A percentile compares a stretch with the other conserved stretches of the same genome.
phyloP scores from a whole-genome alignment of 2,888 invertebrate genomes.

The Piscicola geometra region DNA sequence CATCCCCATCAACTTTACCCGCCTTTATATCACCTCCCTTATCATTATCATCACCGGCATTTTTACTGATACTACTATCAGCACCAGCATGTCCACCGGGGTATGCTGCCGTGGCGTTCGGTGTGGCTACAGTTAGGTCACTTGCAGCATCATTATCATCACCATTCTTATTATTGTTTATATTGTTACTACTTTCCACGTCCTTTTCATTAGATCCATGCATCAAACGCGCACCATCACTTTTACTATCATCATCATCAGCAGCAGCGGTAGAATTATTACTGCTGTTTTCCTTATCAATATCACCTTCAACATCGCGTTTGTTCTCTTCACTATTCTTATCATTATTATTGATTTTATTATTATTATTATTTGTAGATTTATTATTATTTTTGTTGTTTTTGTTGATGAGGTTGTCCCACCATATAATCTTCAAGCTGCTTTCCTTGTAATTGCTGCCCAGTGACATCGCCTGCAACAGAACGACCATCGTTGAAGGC shows the following conservation, averaged over 20 bases:
- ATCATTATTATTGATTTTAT: neutral
- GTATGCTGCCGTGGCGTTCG: too few species aligned
- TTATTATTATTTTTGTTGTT: neutral
- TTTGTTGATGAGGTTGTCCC: neutral
- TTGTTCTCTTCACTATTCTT: neutral
- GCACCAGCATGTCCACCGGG: too few species aligned
- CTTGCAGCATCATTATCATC: too few species aligned
- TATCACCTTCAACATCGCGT: neutral
- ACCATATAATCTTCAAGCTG: neutral
- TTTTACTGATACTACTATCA: too few species aligned
- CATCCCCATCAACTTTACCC: too few species aligned
- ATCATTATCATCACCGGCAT: neutral
- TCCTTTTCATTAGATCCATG: too few species aligned
- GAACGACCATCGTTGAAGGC: neutral
- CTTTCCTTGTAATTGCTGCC: neutral
- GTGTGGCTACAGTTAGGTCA: too few species aligned
- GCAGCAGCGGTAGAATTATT: neutral
- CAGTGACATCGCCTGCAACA: neutral
- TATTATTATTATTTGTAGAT: too few species aligned
- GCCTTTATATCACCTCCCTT: neutral
- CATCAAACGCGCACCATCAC: too few species aligned
- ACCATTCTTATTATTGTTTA: too few species aligned
- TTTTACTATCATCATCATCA: neutral
- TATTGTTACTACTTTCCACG: too few species aligned
- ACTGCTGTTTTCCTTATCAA: neutral